Base-by-base conservation (phyloP, 1,140 invertebrate species). In the Homarus americanus region DNA sequence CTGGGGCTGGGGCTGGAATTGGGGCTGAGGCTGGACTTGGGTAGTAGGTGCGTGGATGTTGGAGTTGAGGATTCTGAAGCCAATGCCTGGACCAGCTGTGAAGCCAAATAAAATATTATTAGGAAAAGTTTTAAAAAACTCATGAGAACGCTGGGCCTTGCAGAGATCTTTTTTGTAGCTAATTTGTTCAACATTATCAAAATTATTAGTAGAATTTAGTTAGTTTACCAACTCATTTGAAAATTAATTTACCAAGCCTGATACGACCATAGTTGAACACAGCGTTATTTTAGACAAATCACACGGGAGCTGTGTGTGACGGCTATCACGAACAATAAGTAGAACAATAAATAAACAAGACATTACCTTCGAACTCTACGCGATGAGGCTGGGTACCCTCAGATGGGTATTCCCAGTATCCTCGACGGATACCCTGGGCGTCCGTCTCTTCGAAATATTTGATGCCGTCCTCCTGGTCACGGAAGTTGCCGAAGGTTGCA, bases 371-470 rank as follows among this genome's bases (percentile, higher is more conserved):
- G 44, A 92, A 92, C 36, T 92, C 92, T 15, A 63, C 75, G 36
- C 89, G 88, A 9, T 88, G 80, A 32, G 89, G 15, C 63, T 82
- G 28, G 10, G 90, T 86, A 28, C 32, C 49, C 9, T 91, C 80
- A 17, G 73, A 53, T 9, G 75, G 73, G 49, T 92, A 92, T 49
- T 92, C 90, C 90, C 90, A 91, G 90, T 87, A 92, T 0, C 92
- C 92, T n/a, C 89, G 78, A 24, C 92, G 69, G 32, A 92, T 75
- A 4, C 86, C 86, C 4, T 88, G 17, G 12, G 79, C 82, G 49
- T 91, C 88, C 1, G 92, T 92, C 79, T 92, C 92, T 41, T 91
- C 90, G 73, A 91, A 88, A 76, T 92, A 92, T 75, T 92, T 92
- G 75, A 82, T 92, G 12, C 92, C 90, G 66, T 92, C 92, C 66